Percentiles rank a stretch among this genome's conserved stretches.
Evolutionary conservation across 1,140 invertebrate species (phyloP).

Genomic region (Pseudomyrmex sp.): DNA sequence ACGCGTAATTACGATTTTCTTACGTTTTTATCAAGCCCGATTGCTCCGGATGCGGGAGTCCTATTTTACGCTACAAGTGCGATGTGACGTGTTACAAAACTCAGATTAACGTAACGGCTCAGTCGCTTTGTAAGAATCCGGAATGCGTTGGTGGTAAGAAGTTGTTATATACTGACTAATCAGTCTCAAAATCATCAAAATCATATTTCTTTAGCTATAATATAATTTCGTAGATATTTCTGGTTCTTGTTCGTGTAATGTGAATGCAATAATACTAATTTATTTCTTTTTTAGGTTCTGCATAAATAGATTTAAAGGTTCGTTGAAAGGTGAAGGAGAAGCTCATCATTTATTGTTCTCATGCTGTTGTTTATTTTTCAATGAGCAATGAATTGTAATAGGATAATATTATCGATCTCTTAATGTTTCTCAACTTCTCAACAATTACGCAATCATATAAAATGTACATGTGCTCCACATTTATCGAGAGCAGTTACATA

Average conservation of each 20-base stretch:
- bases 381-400: neutral
- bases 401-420: too few relatives aligned
- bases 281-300: constrained; percentile 17
- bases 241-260: neutral
- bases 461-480: neutral
- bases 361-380: constrained; percentile 6
- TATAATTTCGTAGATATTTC: neutral
- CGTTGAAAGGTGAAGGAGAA: neutral
- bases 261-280: neutral
- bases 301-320: neutral
- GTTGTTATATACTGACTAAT: neutral
- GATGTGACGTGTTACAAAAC: constrained; percentile 41
- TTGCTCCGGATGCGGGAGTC: constrained; percentile 74
- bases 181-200: neutral
- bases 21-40: constrained; percentile 52
- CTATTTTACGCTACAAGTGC: constrained; percentile 58
- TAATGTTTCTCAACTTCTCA: too few relatives aligned
- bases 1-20: constrained; percentile 9
- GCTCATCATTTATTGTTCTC: neutral
- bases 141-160: constrained; percentile 66
- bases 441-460: neutral
- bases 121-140: constrained; percentile 24
- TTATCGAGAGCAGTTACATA: neutral
- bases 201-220: neutral
- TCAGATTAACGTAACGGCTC: neutral